phyloP scores from a whole-genome alignment of 2,888 invertebrate genomes.

The Teleiodes luculella region DNA sequence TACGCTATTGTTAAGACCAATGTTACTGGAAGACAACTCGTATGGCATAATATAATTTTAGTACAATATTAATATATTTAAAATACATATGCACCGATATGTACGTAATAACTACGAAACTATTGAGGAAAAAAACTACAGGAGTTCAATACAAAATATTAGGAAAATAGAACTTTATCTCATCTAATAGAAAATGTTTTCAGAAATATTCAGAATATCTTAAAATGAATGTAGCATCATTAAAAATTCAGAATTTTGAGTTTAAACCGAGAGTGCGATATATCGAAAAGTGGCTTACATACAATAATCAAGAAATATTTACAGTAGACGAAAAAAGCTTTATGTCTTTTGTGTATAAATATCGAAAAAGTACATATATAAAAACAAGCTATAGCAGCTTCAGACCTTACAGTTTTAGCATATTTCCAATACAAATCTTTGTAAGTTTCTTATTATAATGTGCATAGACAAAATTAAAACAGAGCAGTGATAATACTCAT shows the following conservation, averaged over 20 bases:
- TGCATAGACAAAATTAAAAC: too few species aligned
- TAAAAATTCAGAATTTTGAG: constrained; percentile 27
- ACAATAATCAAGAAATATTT: constrained; percentile 50
- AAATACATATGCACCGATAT: constrained; percentile 71
- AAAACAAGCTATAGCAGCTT: constrained; percentile 39
- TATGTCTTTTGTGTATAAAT: constrained; percentile 45
- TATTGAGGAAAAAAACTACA: constrained; percentile 64
- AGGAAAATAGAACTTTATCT: constrained; percentile 71
- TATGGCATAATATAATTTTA: constrained; percentile 74
- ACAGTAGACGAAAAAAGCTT: constrained; percentile 47
- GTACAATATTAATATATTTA: constrained; percentile 57
- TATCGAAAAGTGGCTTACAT: constrained; percentile 56
- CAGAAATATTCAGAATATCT: constrained; percentile 53
- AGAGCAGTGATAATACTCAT: too few species aligned
- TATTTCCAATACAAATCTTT: background rate
- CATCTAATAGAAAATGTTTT: constrained; percentile 58
- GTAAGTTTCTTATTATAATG: background rate
- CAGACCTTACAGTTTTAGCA: constrained; percentile 17
- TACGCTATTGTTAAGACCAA: constrained; percentile 76
- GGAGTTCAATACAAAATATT: constrained; percentile 68
- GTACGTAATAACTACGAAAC: constrained; percentile 65
- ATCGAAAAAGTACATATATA: constrained; percentile 50
- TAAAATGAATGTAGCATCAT: constrained; percentile 31
- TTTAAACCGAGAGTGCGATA: constrained; percentile 38
- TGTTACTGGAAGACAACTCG: constrained; percentile 79